Base-by-base conservation (phyloP, 2,888 invertebrate species). In the Heliconius aoede region DNA sequence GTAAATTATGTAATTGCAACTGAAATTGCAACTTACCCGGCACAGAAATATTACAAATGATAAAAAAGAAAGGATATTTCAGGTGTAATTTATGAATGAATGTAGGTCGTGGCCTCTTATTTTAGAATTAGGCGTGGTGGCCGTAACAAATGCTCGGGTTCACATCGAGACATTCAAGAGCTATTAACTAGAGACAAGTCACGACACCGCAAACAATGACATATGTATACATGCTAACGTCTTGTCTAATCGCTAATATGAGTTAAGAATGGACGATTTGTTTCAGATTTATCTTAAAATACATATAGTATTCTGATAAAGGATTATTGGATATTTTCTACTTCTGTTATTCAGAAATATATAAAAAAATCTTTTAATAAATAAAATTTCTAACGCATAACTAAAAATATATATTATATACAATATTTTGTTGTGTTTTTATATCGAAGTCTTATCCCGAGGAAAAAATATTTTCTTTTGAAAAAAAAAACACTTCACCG, bases 61-160 rank as follows among this genome's bases (percentile, higher is more conserved):
- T 30, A 55, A 30, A 55, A 30, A 51, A 51, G n/a, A 40, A 46
- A 4, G 21, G n/a, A 55, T 58, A 55, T 71, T 55, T 55, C 13
- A 24, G 21, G 32, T 11, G 58, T 55, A 58, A 32, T 61, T n/a
- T 64, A 28, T 18, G 46, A 40, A 62, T 24, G 36, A n/a, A 77
- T 72, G 58, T 77, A 72, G 72, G 73, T 73, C 76, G 58, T 13
- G 73, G 32, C 76, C 76, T 71, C 64, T 78, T 68, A 36, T 71
- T 71, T 75, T 9, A 24, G 75, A 28, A 51, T 62, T 28, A 68
- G 78, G 78, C 71, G 76, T 76, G 71, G 76, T 64, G n/a, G 51
- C 75, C 71, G 55, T 75, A 55, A 24, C 51, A 24, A 75, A 75
- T 75, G 69, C 61, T 64, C 62, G 64, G 62, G 62, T 55, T 64